Conservation (phyloP, 2,888 invertebrate genomes). For the Agelastica alni region DNA sequence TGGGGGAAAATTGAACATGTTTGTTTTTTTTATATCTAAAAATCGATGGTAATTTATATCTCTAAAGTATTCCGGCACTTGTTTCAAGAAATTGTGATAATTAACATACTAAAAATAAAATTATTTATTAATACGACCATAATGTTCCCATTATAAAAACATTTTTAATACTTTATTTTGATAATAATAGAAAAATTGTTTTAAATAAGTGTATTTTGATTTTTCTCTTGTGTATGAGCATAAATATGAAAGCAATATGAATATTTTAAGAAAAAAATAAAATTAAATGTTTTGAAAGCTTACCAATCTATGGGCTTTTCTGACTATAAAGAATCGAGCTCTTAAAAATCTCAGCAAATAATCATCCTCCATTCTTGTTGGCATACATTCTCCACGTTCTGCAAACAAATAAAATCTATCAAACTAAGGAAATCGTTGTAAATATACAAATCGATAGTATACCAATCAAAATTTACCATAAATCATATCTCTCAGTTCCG, state of each 20-base stretch:
- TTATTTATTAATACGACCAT: too few species aligned
- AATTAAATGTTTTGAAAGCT: too few species aligned
- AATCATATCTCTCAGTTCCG: slow-evolving; percentile 72
- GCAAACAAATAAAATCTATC: slow-evolving; percentile 44
- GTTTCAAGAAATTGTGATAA: slow-evolving; percentile 72
- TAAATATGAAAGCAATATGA: too few species aligned
- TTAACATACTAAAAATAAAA: slow-evolving; percentile 66
- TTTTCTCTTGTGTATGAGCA: too few species aligned
- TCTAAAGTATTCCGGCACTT: slow-evolving; percentile 67
- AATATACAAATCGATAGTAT: too few species aligned
- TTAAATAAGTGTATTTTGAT: too few species aligned
- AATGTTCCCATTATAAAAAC: too few species aligned
- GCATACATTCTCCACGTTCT: slow-evolving; percentile 74
- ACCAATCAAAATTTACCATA: slow-evolving; percentile 69
- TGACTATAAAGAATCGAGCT: slow-evolving; percentile 71
- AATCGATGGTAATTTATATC: slow-evolving; percentile 68
- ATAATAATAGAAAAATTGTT: too few species aligned
- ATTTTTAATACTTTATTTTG: too few species aligned
- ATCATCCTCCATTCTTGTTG: slow-evolving; percentile 73
- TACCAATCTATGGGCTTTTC: slow-evolving; percentile 74
- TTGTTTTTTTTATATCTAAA: slow-evolving; percentile 65
- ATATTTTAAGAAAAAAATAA: too few species aligned
- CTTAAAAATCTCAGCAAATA: slow-evolving; percentile 73
- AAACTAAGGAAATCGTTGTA: not conserved
- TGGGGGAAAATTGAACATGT: slow-evolving; percentile 69